Evolutionary conservation across 2,888 invertebrate genomes (phyloP).

Genomic region (Melanostoma mellinum): DNA sequence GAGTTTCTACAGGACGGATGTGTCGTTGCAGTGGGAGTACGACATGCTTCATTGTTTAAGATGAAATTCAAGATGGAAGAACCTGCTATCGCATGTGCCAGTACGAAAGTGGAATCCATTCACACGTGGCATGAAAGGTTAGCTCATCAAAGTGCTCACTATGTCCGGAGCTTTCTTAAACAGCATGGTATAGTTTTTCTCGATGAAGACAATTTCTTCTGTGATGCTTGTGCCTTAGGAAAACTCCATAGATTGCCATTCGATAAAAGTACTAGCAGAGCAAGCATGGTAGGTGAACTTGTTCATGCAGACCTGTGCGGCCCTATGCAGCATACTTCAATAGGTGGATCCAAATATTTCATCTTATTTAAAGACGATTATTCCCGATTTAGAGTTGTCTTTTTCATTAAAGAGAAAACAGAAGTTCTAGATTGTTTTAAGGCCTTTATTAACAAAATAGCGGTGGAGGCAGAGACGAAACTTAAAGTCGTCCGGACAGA

Average conservation of each 20-base stretch:
- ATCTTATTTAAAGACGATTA: conserved; percentile 72
- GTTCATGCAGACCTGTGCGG: conserved; percentile 74
- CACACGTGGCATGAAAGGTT: conserved; percentile 74
- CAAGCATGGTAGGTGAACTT: conserved; percentile 62
- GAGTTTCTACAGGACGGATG: conserved; percentile 24
- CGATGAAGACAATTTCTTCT: conserved; percentile 59
- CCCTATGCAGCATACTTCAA: conserved; percentile 67
- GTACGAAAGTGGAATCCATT: conserved; percentile 44
- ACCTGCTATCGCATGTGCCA: conserved; percentile 19
- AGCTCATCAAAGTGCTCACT: conserved; percentile 70
- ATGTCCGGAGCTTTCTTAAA: conserved; percentile 69
- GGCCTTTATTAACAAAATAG: conserved; percentile 66
- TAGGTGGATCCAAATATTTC: conserved; percentile 72
- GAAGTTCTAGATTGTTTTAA: conserved; percentile 59
- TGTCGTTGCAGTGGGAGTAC: conserved; percentile 35
- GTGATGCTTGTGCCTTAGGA: conserved; percentile 72
- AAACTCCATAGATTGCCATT: conserved; percentile 73
- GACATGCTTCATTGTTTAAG: conserved; percentile 54
- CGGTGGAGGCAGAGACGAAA: conserved; percentile 69
- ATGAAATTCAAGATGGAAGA: conserved; percentile 45
- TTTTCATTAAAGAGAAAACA: conserved; percentile 69
- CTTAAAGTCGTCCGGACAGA: conserved; percentile 74
- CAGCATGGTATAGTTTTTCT: conserved; percentile 56
- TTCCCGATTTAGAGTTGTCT: conserved; percentile 64
- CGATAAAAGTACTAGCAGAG: conserved; percentile 45